Evolutionary conservation across 2,113 vertebrate genomes (phyloP).

Genomic region (Anoplopoma fimbria): DNA sequence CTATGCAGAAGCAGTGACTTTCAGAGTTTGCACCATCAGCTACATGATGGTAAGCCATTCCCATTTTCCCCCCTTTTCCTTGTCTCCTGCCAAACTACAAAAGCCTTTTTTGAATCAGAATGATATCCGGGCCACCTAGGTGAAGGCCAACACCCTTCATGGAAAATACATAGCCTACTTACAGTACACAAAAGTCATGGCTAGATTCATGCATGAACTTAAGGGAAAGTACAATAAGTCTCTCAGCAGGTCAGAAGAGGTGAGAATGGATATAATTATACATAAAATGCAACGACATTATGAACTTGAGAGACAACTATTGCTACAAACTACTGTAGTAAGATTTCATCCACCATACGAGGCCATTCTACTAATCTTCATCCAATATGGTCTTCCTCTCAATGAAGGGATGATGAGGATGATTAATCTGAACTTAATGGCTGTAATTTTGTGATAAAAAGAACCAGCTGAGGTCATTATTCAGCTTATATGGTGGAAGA

Average conservation of each 20-base stretch:
- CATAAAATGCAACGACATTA: neutral
- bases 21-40: constrained; percentile 38
- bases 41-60: constrained; percentile 4
- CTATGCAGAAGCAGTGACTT: constrained; percentile 1
- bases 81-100: neutral
- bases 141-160: neutral
- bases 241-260: neutral
- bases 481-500: constrained; percentile 22
- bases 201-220: neutral
- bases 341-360: constrained; percentile 7
- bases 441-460: constrained; percentile 60
- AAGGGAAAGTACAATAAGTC: neutral
- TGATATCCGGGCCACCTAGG: neutral
- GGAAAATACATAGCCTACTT: neutral
- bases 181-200: neutral
- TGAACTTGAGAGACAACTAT: neutral
- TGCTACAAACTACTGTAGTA: neutral
- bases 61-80: neutral
- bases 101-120: neutral
- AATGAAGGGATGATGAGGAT: constrained; percentile 38
- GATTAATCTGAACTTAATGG: constrained; percentile 58
- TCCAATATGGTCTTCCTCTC: constrained; percentile 13
- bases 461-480: constrained; percentile 53
- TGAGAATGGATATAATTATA: neutral
- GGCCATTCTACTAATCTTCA: constrained; percentile 17